Evolutionary conservation across 2,888 invertebrate genomes (phyloP).

Genomic region (Campoletis raptor): DNA sequence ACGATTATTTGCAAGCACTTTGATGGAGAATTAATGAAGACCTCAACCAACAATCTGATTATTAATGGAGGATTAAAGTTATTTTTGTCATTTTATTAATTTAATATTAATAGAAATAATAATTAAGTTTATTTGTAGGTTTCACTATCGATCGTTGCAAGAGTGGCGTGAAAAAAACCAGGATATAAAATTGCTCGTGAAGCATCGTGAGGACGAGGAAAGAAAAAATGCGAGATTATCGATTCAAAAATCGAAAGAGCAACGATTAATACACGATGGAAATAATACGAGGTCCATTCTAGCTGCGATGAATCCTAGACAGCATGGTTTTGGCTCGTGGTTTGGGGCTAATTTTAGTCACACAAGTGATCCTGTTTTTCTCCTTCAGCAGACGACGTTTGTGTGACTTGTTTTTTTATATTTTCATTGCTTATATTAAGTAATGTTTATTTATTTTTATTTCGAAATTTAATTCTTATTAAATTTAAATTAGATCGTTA

Average conservation of each 20-base stretch:
- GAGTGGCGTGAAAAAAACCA: conserved; percentile 80
- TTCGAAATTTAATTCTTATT: no score
- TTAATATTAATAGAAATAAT: not conserved
- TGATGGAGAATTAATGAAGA: not conserved
- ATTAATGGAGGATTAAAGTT: not conserved
- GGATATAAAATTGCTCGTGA: conserved; percentile 76
- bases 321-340: conserved; percentile 66
- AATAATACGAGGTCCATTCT: conserved; percentile 35
- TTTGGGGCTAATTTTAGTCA: conserved; percentile 65
- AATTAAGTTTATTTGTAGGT: conserved; percentile 70
- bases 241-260: conserved; percentile 31
- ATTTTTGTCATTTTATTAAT: not conserved
- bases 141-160: conserved; percentile 79
- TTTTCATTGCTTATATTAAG: conserved; percentile 56
- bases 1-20: not conserved
- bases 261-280: conserved; percentile 42
- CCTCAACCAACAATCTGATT: not conserved
- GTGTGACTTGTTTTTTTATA: conserved; percentile 21
- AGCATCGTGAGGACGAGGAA: conserved; percentile 65
- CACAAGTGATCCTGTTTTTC: conserved; percentile 67
- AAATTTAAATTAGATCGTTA: no score
- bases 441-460: conserved; percentile 35
- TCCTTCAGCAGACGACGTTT: conserved; percentile 62
- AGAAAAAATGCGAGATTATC: conserved; percentile 26
- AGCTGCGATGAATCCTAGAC: conserved; percentile 17